These are phyloP conservation scores for Lasioglossum zephyrum DNA, from an alignment of 2,888 invertebrate genomes.

Conservation along the genomic window DNA sequence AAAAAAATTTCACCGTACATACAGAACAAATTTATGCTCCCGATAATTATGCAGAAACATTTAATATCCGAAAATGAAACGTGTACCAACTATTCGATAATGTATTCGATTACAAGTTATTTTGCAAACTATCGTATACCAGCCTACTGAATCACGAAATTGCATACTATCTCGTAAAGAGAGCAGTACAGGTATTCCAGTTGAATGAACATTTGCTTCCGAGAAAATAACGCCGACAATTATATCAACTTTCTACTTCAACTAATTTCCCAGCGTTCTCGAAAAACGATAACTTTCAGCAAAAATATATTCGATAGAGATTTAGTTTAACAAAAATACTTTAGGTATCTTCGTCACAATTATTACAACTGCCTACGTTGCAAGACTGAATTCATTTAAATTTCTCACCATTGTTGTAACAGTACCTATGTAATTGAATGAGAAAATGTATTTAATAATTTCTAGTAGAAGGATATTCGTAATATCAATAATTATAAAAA, in stretches of 20 bases:
- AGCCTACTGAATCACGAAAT: background rate
- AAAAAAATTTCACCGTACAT: slow-evolving; percentile 12
- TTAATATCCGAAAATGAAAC: background rate
- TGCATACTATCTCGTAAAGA: background rate
- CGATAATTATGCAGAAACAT: slow-evolving; percentile 2
- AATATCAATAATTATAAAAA: background rate
- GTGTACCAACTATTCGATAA: background rate
- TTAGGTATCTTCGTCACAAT: no score
- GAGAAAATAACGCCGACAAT: background rate
- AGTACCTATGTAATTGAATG: background rate
- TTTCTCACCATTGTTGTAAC: background rate
- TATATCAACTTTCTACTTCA: background rate
- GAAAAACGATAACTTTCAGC: background rate
- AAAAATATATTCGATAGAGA: background rate
- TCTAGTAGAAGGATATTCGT: background rate
- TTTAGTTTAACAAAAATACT: background rate
- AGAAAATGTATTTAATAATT: background rate
- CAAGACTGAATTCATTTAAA: no score
- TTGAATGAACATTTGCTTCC: background rate
- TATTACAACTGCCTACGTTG: no score
- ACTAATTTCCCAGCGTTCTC: background rate
- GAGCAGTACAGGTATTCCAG: background rate
- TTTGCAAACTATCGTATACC: background rate
- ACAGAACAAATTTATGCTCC: background rate
- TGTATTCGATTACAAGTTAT: background rate